Conservation (phyloP, 2,113 vertebrate genomes). For the Notechis scutatus region DNA sequence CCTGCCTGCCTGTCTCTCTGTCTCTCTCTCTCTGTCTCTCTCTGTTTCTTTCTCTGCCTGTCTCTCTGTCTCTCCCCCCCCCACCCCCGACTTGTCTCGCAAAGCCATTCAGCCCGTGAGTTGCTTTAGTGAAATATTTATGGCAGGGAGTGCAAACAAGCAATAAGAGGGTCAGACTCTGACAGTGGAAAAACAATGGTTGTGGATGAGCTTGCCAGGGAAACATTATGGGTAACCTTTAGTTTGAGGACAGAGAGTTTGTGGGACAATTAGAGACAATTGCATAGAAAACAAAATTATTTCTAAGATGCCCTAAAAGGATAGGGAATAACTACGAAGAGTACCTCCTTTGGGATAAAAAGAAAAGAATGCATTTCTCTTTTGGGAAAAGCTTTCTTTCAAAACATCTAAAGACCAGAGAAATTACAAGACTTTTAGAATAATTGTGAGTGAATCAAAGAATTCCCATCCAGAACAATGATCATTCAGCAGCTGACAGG, state of each 20-base stretch:
- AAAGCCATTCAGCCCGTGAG: accelerated
- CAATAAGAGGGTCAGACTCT: conserved; percentile 39
- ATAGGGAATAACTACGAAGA: conserved; percentile 47
- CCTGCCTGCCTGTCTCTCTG: no score
- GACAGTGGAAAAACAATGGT: conserved; percentile 50
- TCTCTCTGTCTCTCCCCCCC: no score
- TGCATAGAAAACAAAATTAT: conserved; percentile 58
- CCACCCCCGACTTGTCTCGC: not conserved
- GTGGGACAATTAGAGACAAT: conserved; percentile 57
- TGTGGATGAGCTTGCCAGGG: conserved; percentile 52
- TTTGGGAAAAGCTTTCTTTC: conserved; percentile 60
- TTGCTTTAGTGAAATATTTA: conserved; percentile 50
- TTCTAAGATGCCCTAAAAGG: conserved; percentile 53
- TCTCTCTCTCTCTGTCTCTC: no score
- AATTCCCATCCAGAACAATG: no score
- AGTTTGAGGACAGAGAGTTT: conserved; percentile 47
- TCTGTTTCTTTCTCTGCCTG: no score
- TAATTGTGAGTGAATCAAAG: no score
- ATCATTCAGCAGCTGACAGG: not conserved
- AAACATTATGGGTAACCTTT: conserved; percentile 13
- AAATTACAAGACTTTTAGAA: not conserved
- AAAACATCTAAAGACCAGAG: conserved; percentile 47
- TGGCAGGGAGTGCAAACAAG: conserved; percentile 35
- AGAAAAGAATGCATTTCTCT: conserved; percentile 53
- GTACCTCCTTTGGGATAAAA: conserved; percentile 62